Evolutionary conservation across 2,888 invertebrate species (phyloP).

Genomic region (Neoaliturus tenellus): DNA sequence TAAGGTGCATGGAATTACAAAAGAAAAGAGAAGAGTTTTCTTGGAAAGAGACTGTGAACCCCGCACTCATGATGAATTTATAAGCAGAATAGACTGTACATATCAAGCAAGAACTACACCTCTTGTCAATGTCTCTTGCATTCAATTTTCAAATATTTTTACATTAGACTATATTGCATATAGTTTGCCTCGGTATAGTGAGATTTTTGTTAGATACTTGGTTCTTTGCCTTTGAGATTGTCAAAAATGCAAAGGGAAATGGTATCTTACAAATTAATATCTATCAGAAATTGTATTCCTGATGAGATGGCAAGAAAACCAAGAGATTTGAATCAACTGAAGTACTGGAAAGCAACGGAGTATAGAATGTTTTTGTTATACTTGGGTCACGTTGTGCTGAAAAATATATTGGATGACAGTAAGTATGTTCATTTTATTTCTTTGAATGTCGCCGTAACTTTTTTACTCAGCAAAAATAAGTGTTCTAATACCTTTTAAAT

Average conservation of each 20-base stretch:
- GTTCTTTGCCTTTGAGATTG: background rate
- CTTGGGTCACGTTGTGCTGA: constrained; percentile 30
- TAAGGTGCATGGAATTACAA: constrained; percentile 36
- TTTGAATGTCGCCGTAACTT: background rate
- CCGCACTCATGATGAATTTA: constrained; percentile 58
- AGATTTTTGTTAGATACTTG: constrained; percentile 17
- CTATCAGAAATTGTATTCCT: background rate
- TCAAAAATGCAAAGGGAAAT: background rate
- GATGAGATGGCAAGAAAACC: background rate
- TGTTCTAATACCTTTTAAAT: constrained; percentile 31
- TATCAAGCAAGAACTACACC: constrained; percentile 54
- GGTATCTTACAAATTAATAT: background rate
- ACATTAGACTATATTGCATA: constrained; percentile 47
- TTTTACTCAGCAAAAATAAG: background rate
- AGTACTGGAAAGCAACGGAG: constrained; percentile 8
- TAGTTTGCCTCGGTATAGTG: background rate
- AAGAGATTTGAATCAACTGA: background rate
- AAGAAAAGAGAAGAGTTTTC: constrained; percentile 56
- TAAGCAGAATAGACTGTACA: constrained; percentile 33
- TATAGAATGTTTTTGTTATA: constrained; percentile 36
- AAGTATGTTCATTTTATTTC: constrained; percentile 18
- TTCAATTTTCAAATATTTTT: constrained; percentile 54
- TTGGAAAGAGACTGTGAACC: constrained; percentile 28
- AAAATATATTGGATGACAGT: constrained; percentile 1
- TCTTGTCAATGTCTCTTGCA: constrained; percentile 48